Percentiles rank a stretch among this genome's conserved stretches.
phyloP scores from a whole-genome alignment of 2,113 vertebrate genomes.

The Alethe diademata region DNA sequence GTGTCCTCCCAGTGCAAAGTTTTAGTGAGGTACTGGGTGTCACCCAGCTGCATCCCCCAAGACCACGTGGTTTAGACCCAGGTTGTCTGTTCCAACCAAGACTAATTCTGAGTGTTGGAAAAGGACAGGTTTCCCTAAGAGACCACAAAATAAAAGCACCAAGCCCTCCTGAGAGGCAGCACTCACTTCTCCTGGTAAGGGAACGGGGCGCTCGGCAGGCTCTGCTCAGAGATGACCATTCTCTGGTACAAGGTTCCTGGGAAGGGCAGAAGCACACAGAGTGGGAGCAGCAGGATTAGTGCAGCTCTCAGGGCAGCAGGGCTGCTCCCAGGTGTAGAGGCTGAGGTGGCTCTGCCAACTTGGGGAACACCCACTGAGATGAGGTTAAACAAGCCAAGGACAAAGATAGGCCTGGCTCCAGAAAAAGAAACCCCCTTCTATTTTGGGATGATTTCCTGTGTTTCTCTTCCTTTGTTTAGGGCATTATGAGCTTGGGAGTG shows the following conservation, averaged over 20 bases:
- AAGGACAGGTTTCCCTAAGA: neutral
- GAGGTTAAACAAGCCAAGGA: neutral
- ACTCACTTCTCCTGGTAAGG: conserved; percentile 87
- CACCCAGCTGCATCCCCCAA: neutral
- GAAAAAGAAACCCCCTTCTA: neutral
- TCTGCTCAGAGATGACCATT: conserved; percentile 86
- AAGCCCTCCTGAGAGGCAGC: neutral
- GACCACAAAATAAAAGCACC: no score
- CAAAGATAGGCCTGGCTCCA: neutral
- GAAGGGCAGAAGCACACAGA: neutral
- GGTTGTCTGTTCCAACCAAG: neutral
- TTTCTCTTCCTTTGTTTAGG: conserved; percentile 33
- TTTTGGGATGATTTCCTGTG: neutral
- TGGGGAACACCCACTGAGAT: neutral
- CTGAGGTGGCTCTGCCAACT: neutral
- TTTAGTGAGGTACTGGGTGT: rapidly evolving
- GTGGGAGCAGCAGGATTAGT: neutral
- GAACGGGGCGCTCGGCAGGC: conserved; percentile 76
- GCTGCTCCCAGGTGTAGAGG: neutral
- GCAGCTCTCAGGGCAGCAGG: neutral
- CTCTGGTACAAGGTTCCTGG: conserved; percentile 86
- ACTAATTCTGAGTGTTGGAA: rapidly evolving
- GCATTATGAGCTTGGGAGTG: neutral
- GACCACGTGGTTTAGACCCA: rapidly evolving
- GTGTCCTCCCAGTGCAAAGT: neutral